Conservation (phyloP, 2,888 invertebrate species). For the Caenorhabditis macrosperma region DNA sequence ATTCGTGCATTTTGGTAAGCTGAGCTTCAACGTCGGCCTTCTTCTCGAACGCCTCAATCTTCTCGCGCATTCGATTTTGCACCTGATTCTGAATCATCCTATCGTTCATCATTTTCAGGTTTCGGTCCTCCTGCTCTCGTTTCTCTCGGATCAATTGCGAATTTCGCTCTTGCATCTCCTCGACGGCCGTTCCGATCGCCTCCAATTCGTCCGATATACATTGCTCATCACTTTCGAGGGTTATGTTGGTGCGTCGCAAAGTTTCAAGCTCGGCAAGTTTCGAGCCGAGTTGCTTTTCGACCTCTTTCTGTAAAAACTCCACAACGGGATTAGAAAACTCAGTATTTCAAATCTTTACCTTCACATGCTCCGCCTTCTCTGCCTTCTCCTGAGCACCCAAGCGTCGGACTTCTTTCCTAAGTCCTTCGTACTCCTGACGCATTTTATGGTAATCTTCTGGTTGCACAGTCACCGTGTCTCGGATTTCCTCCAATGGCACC, state of each 20-base stretch:
- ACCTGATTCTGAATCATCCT: constrained; percentile 87
- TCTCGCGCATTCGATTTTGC: not conserved
- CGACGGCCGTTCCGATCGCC: constrained; percentile 85
- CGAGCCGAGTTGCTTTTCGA: constrained; percentile 5
- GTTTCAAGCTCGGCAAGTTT: constrained; percentile 35
- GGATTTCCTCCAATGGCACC: constrained; percentile 7
- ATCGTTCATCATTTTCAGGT: constrained; percentile 95
- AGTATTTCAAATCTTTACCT: constrained; percentile 90
- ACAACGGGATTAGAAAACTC: too few species aligned
- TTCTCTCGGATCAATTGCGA: constrained; percentile 93
- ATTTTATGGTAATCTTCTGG: constrained; percentile 5
- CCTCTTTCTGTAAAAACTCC: constrained; percentile 30
- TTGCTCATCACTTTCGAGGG: constrained; percentile 23
- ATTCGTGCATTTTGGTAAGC: constrained; percentile 24
- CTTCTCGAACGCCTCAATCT: constrained; percentile 6
- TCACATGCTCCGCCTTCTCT: constrained; percentile 80
- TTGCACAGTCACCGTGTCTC: not conserved
- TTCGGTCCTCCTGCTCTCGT: constrained; percentile 88
- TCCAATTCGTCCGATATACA: constrained; percentile 30
- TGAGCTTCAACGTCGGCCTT: constrained; percentile 31
- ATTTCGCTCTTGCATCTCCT: constrained; percentile 99
- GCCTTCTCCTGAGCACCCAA: constrained; percentile 81
- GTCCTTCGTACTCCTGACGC: constrained; percentile 85
- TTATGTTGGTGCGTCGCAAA: constrained; percentile 14
- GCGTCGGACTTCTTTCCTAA: constrained; percentile 82